Conservation (phyloP, 2,113 vertebrate genomes). For the Peromyscus californicus region DNA sequence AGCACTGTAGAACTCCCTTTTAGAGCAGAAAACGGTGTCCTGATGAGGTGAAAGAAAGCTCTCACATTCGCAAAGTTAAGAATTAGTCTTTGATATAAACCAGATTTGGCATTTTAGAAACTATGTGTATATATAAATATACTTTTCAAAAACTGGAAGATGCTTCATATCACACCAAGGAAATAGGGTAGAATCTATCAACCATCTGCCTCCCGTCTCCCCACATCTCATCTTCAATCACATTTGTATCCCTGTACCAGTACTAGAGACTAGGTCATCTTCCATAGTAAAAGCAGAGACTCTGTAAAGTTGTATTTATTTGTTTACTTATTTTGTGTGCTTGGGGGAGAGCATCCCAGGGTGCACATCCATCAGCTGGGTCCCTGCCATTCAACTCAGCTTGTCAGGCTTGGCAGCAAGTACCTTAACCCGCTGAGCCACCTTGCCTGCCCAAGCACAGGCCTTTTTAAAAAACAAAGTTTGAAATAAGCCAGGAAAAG, state of each 20-base stretch:
- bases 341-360: not conserved
- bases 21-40: conserved; percentile 31
- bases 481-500: conserved; percentile 34
- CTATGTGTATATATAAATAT: not conserved
- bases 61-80: conserved; percentile 44
- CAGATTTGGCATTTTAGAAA: conserved; percentile 7
- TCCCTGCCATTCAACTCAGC: not conserved
- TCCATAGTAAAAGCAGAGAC: not conserved
- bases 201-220: not conserved
- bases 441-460: not conserved
- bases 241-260: not conserved
- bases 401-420: not conserved
- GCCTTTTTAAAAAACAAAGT: not conserved
- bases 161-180: not conserved
- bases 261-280: not conserved
- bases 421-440: not conserved
- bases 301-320: not conserved
- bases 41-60: conserved; percentile 29
- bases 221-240: not conserved
- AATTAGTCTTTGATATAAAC: conserved; percentile 60
- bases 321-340: not conserved
- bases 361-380: too few relatives aligned
- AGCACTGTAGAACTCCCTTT: conserved; percentile 28
- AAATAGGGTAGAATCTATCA: conserved; percentile 5
- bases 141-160: conserved; percentile 9